Evolutionary conservation across 2,797 vertebrate genomes (phyloP).

Genomic region (Brachyrhaphis roseni): DNA sequence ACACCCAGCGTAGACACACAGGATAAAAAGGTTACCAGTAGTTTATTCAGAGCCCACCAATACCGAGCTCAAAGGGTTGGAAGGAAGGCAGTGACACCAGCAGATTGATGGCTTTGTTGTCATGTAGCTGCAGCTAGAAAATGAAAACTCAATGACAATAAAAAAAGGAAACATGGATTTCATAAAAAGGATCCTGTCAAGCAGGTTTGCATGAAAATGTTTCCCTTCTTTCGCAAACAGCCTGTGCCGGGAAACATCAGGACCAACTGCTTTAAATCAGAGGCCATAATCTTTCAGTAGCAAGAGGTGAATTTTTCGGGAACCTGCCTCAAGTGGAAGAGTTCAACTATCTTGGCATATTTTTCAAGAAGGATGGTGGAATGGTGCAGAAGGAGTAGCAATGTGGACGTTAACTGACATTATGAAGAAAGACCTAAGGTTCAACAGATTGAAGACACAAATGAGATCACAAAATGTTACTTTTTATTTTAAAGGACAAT

Average conservation of each 20-base stretch:
- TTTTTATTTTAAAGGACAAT: neutral
- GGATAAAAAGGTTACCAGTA: slow-evolving; percentile 28
- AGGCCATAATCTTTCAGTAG: neutral
- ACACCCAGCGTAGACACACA: neutral
- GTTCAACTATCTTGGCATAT: neutral
- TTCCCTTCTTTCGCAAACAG: neutral
- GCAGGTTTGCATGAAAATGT: neutral
- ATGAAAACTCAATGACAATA: slow-evolving; percentile 24
- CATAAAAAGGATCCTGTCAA: slow-evolving; percentile 8
- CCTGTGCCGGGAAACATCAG: neutral
- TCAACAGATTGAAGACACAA: neutral
- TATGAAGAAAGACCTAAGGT: neutral
- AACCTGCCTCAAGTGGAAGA: neutral
- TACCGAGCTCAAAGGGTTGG: slow-evolving; percentile 15
- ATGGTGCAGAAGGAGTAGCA: neutral
- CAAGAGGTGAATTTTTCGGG: neutral
- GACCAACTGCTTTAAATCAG: neutral
- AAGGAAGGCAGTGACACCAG: neutral
- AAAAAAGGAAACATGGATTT: slow-evolving; percentile 24
- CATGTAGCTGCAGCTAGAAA: slow-evolving; percentile 27
- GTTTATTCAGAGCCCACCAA: slow-evolving; percentile 20
- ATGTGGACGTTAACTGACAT: neutral
- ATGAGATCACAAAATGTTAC: neutral
- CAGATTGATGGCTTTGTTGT: slow-evolving; percentile 34
- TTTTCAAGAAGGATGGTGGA: neutral